Evolutionary conservation across 2,797 vertebrate genomes (phyloP), one percentile per base, ranked within the genome.

Genomic region (Mus minutoides): DNA sequence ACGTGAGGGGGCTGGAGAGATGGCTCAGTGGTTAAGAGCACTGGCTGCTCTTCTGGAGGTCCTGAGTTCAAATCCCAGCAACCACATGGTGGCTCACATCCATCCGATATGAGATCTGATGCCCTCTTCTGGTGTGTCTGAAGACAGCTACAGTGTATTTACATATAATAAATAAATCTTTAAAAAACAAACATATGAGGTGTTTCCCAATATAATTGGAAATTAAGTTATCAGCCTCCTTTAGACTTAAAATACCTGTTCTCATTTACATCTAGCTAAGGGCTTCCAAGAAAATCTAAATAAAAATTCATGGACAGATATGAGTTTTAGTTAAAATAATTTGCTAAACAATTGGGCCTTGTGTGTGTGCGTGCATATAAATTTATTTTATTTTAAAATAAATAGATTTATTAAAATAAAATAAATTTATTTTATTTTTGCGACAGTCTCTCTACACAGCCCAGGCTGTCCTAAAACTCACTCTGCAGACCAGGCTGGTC

Each of bases 181-280:
- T 46, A 46, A 46, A 46, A 6, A 46, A n/a, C n/a, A 94, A n/a
- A n/a, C 3, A 58, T 22, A 24, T 10, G 16, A 54, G 34, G 22
- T 67, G 46, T 37, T 86, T 87, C 64, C 76, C 17, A 75, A 12
- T 56, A 43, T 56, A 54, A 79, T 56, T 82, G 62, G 64, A 58
- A 24, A 62, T 76, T 91, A 56, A 78, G 31, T 21, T 19, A n/a
- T 73, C 75, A 80, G 43, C 10, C 10, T 31, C 26, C 37, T 85
- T 94, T 54, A 78, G 62, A 73, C 67, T 93, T 93, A 76, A 95
- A 91, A 84, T 62, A 10, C 6, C 49, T 93, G 87, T 78, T 94
- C 56, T 82, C 7, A 69, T 83, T 95, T 91, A 83, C 29, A 88
- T 91, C 34, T 87, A 78, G 16, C 92, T 95, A 69, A 94, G 60